Evolutionary conservation across 2,113 vertebrate genomes (phyloP).

Genomic region (Semnornis frantzii): DNA sequence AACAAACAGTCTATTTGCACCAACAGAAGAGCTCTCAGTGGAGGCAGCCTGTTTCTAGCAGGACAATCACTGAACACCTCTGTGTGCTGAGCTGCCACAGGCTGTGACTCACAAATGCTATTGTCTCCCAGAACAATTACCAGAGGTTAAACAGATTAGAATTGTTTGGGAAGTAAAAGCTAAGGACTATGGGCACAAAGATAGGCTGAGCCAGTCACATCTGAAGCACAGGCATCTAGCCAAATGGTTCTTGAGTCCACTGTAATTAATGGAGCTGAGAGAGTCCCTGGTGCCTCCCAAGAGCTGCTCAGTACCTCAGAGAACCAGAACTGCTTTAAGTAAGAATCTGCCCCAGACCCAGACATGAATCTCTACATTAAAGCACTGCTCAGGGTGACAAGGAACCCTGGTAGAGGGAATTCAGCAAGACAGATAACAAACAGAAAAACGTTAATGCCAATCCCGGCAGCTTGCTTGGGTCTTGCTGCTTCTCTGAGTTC

Average conservation of each 20-base stretch:
- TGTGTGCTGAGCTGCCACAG: background rate
- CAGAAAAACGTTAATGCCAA: background rate
- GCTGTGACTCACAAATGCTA: background rate
- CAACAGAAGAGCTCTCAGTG: background rate
- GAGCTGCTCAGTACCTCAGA: background rate
- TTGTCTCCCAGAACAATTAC: slow-evolving; percentile 27
- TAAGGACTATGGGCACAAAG: slow-evolving; percentile 8
- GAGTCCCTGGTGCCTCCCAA: background rate
- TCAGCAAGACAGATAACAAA: background rate
- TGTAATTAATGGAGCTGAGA: background rate
- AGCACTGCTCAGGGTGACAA: rapidly evolving
- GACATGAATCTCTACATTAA: background rate
- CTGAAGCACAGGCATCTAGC: background rate
- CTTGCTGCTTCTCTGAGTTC: background rate
- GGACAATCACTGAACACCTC: slow-evolving; percentile 1
- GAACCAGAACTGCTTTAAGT: background rate
- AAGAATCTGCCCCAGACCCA: background rate
- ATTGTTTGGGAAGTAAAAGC: slow-evolving; percentile 28
- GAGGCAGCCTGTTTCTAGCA: background rate
- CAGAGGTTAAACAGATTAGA: slow-evolving; percentile 46
- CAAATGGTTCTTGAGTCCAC: background rate
- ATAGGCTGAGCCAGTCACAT: slow-evolving; percentile 4
- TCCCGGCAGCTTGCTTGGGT: background rate
- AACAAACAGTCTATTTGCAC: background rate
- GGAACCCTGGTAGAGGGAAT: background rate